A percentile compares a stretch with the other conserved stretches of the same genome.
Evolutionary conservation across 2,888 invertebrate species (phyloP).

Genomic region (Alcis repandata): DNA sequence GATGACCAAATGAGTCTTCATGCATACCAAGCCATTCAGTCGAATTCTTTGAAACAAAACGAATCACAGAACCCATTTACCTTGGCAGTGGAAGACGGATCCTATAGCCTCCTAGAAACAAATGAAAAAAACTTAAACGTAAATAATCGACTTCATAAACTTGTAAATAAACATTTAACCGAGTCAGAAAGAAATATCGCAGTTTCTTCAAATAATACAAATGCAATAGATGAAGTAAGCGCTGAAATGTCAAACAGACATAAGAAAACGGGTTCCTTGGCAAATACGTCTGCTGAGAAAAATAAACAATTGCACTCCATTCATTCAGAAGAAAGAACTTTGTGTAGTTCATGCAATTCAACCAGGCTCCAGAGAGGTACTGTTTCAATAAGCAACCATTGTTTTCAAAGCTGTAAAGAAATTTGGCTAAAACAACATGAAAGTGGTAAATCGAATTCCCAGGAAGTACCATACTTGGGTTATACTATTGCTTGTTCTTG

Average conservation of each 20-base stretch:
- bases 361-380: not conserved
- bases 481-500: conserved; percentile 71
- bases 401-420: conserved; percentile 11
- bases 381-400: not conserved
- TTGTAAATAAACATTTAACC: not conserved
- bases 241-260: not conserved
- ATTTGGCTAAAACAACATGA: conserved; percentile 5
- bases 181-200: not conserved
- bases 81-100: conserved; percentile 58
- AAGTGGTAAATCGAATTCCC: not conserved
- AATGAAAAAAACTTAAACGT: not conserved
- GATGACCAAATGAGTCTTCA: not conserved
- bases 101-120: conserved; percentile 56
- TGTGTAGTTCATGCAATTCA: not conserved
- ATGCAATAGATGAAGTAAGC: not conserved
- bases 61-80: conserved; percentile 57
- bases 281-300: not conserved
- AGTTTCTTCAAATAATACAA: not conserved
- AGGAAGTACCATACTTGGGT: conserved; percentile 60
- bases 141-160: not conserved
- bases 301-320: not conserved
- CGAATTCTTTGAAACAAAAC: conserved; percentile 43
- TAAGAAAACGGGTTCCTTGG: not conserved
- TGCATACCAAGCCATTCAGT: not conserved
- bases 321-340: not conserved